A percentile compares a stretch with the other conserved stretches of the same genome.
phyloP scores from a whole-genome alignment of 2,113 vertebrate species.

The Indri indri region DNA sequence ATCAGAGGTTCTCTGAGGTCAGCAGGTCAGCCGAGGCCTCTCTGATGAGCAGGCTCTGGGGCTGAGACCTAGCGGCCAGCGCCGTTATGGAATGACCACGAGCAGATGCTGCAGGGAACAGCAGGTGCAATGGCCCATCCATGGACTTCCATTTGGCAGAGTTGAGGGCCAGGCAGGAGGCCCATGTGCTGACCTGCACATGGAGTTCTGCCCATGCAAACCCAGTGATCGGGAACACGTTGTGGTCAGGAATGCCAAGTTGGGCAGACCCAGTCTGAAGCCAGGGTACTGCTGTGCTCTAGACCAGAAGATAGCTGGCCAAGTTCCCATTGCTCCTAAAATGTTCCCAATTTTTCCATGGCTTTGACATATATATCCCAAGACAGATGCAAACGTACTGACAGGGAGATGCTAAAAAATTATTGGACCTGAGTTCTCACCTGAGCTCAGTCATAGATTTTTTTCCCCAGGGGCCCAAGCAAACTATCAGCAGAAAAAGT shows the following conservation, averaged over 20 bases:
- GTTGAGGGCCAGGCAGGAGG: neutral
- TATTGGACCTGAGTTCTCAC: neutral
- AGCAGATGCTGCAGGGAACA: neutral
- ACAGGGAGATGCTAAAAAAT: neutral
- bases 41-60: neutral
- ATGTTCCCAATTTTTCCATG: neutral
- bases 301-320: neutral
- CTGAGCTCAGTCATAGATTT: neutral
- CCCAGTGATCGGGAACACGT: neutral
- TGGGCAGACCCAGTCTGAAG: neutral
- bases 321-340: neutral
- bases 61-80: neutral
- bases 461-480: neutral
- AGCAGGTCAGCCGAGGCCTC: neutral
- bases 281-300: neutral
- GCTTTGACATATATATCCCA: neutral
- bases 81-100: rapidly evolving
- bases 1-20: neutral
- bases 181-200: neutral
- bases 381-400: neutral
- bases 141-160: neutral
- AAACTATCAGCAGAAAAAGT: neutral
- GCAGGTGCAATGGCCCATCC: neutral
- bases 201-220: neutral
- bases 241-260: neutral